A percentile compares a stretch with the other conserved stretches of the same genome.
phyloP scores from a whole-genome alignment of 1,140 invertebrate genomes.

The Anagrus nilaparvatae region DNA sequence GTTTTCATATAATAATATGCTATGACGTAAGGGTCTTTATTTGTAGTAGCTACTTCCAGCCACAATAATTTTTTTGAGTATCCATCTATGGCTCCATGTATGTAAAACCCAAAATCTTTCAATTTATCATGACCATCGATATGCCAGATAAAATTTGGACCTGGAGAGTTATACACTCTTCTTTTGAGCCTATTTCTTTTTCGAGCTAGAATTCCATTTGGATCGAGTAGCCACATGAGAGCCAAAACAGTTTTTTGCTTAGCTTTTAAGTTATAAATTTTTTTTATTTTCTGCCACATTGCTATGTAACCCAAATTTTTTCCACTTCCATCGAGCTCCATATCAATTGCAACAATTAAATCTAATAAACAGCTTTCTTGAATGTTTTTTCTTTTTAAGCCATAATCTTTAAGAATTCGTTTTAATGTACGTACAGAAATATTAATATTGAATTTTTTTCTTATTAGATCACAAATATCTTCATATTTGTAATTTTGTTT shows the following conservation, averaged over 20 bases:
- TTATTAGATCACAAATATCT: no score
- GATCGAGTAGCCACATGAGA: conserved; percentile 8
- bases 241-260: conserved; percentile 3
- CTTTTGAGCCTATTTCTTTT: conserved; percentile 9
- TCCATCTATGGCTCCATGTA: conserved; percentile 27
- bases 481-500: no score
- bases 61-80: conserved; percentile 25
- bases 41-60: conserved; percentile 19
- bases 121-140: conserved; percentile 26
- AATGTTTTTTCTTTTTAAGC: no score
- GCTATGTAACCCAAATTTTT: conserved; percentile 9
- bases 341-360: background rate
- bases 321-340: conserved; percentile 4
- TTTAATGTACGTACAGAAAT: no score
- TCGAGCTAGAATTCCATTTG: conserved; percentile 8
- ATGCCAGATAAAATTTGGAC: conserved; percentile 28
- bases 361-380: no score
- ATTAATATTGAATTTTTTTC: no score
- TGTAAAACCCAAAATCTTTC: conserved; percentile 24
- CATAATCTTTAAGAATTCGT: no score
- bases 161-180: conserved; percentile 17
- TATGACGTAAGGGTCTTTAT: conserved; percentile 18
- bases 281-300: conserved; percentile 6
- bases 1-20: conserved; percentile 20
- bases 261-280: background rate